A percentile compares a stretch with the other conserved stretches of the same genome.
Conservation (phyloP, 2,888 invertebrate species). For the Trissoscelio sp. region DNA sequence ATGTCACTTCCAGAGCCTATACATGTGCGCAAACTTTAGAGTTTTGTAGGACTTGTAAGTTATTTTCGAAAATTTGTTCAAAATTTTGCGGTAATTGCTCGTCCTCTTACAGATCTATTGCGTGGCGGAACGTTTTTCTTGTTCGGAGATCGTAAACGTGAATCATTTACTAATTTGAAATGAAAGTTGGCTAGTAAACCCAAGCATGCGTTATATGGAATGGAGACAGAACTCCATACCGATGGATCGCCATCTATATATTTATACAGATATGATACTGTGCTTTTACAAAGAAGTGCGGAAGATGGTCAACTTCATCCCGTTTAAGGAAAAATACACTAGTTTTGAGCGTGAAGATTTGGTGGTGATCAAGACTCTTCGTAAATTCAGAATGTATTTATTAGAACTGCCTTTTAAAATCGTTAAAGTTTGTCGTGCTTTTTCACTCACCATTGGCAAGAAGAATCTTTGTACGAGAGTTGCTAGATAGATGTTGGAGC, state of each 20-base stretch:
- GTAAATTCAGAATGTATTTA: neutral
- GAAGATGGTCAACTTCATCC: neutral
- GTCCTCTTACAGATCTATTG: too few relatives aligned
- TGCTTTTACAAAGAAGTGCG: neutral
- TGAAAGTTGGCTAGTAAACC: neutral
- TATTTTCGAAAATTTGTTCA: neutral
- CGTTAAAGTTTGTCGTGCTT: neutral
- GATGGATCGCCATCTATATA: neutral
- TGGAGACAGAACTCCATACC: neutral
- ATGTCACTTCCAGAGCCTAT: slow-evolving; percentile 32
- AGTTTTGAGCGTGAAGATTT: neutral
- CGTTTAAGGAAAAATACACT: neutral
- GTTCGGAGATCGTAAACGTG: neutral
- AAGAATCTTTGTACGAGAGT: neutral
- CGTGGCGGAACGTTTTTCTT: neutral
- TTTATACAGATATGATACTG: neutral
- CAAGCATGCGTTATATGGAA: neutral
- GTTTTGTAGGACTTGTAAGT: neutral
- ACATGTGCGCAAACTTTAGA: slow-evolving; percentile 10
- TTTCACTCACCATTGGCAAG: neutral
- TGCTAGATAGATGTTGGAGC: neutral
- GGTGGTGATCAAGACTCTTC: neutral
- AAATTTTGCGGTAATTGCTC: neutral
- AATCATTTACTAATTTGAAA: neutral
- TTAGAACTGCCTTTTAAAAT: neutral